Conservation (phyloP, 1,140 invertebrate genomes). For the Euschistus heros region DNA sequence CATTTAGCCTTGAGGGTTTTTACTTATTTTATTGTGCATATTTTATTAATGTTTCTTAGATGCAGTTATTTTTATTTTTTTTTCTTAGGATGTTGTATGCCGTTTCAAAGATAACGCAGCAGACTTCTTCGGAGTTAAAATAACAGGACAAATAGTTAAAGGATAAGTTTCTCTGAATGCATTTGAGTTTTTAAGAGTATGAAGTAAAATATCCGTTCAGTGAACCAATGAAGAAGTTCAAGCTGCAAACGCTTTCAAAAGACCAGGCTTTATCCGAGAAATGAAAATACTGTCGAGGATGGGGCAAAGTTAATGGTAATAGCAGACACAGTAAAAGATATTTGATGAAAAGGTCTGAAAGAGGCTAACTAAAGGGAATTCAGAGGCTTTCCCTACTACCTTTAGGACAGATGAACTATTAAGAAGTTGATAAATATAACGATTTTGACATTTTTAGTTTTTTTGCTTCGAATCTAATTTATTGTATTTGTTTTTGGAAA, state of each 20-base stretch:
- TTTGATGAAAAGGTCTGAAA: constrained; percentile 47
- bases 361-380: constrained; percentile 37
- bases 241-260: constrained; percentile 35
- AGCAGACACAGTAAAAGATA: constrained; percentile 37
- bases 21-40: neutral
- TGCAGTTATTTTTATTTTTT: constrained; percentile 7
- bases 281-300: constrained; percentile 36
- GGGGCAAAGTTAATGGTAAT: constrained; percentile 39
- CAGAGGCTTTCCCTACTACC: constrained; percentile 23
- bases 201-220: constrained; percentile 30
- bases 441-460: too few species aligned
- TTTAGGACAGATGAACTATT: too few species aligned
- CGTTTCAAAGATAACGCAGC: constrained; percentile 55
- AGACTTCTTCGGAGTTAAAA: constrained; percentile 54
- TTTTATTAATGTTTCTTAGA: neutral
- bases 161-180: constrained; percentile 51
- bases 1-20: neutral
- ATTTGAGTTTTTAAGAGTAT: constrained; percentile 66
- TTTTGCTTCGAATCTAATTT: too few species aligned
- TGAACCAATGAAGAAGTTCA: constrained; percentile 30
- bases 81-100: constrained; percentile 42
- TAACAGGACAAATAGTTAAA: constrained; percentile 56
- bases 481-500: too few species aligned
- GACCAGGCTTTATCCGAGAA: constrained; percentile 47
- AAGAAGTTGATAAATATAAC: too few species aligned